Conservation (phyloP, 1,140 invertebrate genomes). For the Diploscapter pachys region DNA sequence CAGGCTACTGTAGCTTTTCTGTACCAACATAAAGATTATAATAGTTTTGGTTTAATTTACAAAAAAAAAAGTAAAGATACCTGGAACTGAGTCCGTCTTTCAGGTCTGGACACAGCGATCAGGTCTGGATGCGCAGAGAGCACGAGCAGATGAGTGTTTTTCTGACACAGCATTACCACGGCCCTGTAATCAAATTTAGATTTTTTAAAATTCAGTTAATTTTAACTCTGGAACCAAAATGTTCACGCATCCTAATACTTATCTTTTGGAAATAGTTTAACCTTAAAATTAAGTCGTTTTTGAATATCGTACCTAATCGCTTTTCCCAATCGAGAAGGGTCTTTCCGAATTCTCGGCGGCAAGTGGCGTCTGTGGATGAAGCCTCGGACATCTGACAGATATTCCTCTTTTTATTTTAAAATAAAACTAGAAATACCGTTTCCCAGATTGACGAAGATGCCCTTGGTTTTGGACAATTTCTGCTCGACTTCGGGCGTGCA, state of each 20-base stretch:
- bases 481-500: constrained; percentile 41
- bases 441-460: constrained; percentile 43
- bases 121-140: constrained; percentile 54
- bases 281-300: too few relatives aligned
- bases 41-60: too few relatives aligned
- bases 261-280: too few relatives aligned
- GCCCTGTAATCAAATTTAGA: background rate
- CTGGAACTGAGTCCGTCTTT: constrained; percentile 41
- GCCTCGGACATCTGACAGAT: constrained; percentile 37
- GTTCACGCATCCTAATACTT: too few relatives aligned
- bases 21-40: background rate
- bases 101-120: constrained; percentile 46
- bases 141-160: constrained; percentile 49
- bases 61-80: constrained; percentile 24
- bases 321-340: constrained; percentile 19
- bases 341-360: constrained; percentile 47
- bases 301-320: background rate
- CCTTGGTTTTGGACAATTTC: constrained; percentile 16
- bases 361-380: constrained; percentile 44
- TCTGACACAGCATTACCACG: constrained; percentile 49
- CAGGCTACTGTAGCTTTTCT: constrained; percentile 12
- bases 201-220: too few relatives aligned
- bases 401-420: too few relatives aligned
- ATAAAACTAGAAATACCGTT: constrained; percentile 38
- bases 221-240: too few relatives aligned